Evolutionary conservation across 2,797 vertebrate genomes (phyloP).

Genomic region (Pipistrellus nathusii): DNA sequence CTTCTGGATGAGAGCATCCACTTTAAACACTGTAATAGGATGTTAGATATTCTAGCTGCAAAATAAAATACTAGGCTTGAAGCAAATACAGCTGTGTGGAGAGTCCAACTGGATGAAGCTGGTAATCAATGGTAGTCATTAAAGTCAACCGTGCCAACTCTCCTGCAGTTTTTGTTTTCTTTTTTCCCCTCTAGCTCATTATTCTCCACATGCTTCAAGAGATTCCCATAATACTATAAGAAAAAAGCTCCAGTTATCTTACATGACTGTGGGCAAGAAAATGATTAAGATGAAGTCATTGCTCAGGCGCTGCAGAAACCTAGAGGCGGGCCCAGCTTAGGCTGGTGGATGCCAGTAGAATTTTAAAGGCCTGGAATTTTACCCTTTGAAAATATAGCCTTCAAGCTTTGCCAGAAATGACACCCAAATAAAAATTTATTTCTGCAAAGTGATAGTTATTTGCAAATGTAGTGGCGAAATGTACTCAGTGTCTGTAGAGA

Average conservation of each 20-base stretch:
- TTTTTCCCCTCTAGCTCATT: constrained; percentile 55
- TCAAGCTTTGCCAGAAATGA: constrained; percentile 73
- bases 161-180: constrained; percentile 56
- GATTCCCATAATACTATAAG: constrained; percentile 3
- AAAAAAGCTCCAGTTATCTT: constrained; percentile 71
- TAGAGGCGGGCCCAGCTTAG: constrained; percentile 43
- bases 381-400: constrained; percentile 74
- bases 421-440: constrained; percentile 72
- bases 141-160: constrained; percentile 35
- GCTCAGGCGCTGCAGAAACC: constrained; percentile 25
- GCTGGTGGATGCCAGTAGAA: constrained; percentile 53
- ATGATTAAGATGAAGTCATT: constrained; percentile 68
- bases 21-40: neutral
- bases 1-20: neutral
- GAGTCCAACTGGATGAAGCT: constrained; percentile 23
- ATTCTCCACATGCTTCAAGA: constrained; percentile 62
- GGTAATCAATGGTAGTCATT: constrained; percentile 58
- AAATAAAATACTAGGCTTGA: constrained; percentile 61
- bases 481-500: neutral
- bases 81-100: constrained; percentile 36
- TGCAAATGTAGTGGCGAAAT: constrained; percentile 71
- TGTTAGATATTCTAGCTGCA: constrained; percentile 8
- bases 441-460: constrained; percentile 57
- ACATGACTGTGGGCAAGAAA: constrained; percentile 42
- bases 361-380: constrained; percentile 73